phyloP scores from a whole-genome alignment of 1,140 invertebrate species.

The Eumeta japonica region DNA sequence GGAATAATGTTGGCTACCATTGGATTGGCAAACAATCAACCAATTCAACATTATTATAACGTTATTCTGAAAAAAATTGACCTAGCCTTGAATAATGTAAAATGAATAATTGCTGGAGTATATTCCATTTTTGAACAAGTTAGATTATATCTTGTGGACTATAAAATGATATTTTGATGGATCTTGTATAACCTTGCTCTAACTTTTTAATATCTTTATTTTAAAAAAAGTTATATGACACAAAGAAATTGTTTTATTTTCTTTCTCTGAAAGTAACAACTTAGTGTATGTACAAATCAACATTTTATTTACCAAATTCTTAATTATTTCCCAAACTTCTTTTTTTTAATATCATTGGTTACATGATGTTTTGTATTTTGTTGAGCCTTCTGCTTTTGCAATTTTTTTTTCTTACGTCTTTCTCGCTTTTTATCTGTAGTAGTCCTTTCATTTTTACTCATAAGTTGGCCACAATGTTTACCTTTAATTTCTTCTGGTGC shows the following conservation, averaged over 20 bases:
- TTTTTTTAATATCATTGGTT: not conserved
- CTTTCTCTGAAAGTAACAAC: too few species aligned
- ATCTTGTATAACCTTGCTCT: too few species aligned
- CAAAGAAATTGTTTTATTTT: too few species aligned
- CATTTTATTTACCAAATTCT: too few species aligned
- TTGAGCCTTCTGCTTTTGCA: slow-evolving; percentile 61
- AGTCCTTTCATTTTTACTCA: slow-evolving; percentile 78
- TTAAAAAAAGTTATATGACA: too few species aligned
- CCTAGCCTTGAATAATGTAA: slow-evolving; percentile 33
- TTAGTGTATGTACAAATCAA: too few species aligned
- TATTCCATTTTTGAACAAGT: too few species aligned
- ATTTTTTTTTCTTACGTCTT: slow-evolving; percentile 81
- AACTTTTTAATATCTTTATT: too few species aligned
- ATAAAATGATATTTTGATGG: too few species aligned
- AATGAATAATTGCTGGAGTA: too few species aligned
- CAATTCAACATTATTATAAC: slow-evolving; percentile 51
- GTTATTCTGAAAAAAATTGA: slow-evolving; percentile 44
- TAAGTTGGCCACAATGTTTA: slow-evolving; percentile 75
- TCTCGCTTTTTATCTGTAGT: slow-evolving; percentile 88
- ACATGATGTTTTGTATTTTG: not conserved
- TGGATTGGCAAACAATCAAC: slow-evolving; percentile 51
- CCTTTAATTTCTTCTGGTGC: slow-evolving; percentile 93
- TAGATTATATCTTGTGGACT: too few species aligned
- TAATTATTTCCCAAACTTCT: too few species aligned
- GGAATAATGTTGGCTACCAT: slow-evolving; percentile 50